Base-by-base conservation (phyloP, 2,797 vertebrate genomes). In the Megaceryle alcyon region DNA sequence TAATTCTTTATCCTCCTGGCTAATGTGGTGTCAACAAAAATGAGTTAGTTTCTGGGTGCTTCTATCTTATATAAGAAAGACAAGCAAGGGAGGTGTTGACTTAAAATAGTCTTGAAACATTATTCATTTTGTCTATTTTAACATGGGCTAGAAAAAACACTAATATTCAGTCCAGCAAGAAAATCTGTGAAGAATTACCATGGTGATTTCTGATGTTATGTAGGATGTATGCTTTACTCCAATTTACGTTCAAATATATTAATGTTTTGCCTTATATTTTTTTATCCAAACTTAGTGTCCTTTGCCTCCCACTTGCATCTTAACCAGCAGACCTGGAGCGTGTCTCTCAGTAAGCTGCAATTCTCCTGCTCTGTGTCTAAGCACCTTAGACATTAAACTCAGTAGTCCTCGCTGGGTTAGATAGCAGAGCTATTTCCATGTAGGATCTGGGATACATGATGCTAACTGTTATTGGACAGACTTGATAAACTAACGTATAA, bases 81-180 rank as follows among this genome's bases (percentile, higher is more conserved):
- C 53, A 91, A 88, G 82, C 33, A 96, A 86, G 69, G 92, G 92
- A 94, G 80, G 86, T 95, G 92, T 91, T 92, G 86, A 83, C 93
- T 95, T 85, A 96, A 75, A 94, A 91, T 93, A 92, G 56, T 60
- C 87, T 57, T 88, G 82, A 95, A 94, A 80, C 56, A 82, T 79
- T 92, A 94, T 95, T 96, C 92, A 95, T 81, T 94, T 83, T 83
- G 85, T 84, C 92, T 96, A 81, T 96, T 97, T 97, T 96, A 95
- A 82, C 43, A 75, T 14, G 49, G 91, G 84, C 90, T 94, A 78
- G 97, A 97, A 96, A 91, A 96, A 94, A 60, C 80, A 57, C 90
- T 84, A 77, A 79, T 84, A 84, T 61, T 82, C 91, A 71, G 94
- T 83, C 81, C 90, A 85, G 76, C 26, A 69, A 66, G 56, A 66